Evolutionary conservation across 2,113 vertebrate genomes (phyloP).

Genomic region (Paracanthobrama guichenoti): DNA sequence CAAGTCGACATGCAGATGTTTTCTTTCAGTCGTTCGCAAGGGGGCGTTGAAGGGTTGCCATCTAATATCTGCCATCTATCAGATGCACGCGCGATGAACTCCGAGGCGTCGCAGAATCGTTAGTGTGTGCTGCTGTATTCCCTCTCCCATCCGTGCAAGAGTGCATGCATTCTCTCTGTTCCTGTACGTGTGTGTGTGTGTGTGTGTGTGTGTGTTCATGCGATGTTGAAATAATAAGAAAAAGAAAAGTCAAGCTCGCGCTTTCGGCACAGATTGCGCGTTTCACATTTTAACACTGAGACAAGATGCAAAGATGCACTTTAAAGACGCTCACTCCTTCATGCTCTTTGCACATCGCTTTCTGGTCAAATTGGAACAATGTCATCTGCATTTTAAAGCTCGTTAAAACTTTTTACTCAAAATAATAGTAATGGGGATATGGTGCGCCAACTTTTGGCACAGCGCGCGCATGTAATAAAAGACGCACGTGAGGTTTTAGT

Average conservation of each 20-base stretch:
- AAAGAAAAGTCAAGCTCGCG: background rate
- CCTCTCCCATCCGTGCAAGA: background rate
- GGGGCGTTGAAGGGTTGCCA: conserved; percentile 70
- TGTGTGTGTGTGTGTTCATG: no score
- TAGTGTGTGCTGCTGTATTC: background rate
- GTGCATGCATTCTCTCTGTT: background rate
- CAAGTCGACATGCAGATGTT: conserved; percentile 9
- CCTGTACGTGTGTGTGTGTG: no score
- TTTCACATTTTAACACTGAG: conserved; percentile 2
- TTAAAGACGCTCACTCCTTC: background rate
- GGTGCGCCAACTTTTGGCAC: background rate
- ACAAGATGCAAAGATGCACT: conserved; percentile 7
- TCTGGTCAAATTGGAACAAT: background rate
- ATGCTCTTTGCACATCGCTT: background rate
- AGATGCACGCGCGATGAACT: background rate
- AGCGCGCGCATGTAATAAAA: background rate
- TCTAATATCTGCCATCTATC: conserved; percentile 26
- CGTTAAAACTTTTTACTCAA: background rate
- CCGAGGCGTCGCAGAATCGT: background rate
- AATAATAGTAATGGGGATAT: background rate
- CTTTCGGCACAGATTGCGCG: conserved; percentile 6
- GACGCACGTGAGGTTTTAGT: background rate
- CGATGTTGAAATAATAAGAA: background rate
- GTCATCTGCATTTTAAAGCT: background rate
- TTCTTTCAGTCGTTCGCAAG: conserved; percentile 69